These are phyloP conservation scores for Caenorhabditis angaria DNA, from an alignment of 2,888 invertebrate genomes.

Conservation along the genomic window DNA sequence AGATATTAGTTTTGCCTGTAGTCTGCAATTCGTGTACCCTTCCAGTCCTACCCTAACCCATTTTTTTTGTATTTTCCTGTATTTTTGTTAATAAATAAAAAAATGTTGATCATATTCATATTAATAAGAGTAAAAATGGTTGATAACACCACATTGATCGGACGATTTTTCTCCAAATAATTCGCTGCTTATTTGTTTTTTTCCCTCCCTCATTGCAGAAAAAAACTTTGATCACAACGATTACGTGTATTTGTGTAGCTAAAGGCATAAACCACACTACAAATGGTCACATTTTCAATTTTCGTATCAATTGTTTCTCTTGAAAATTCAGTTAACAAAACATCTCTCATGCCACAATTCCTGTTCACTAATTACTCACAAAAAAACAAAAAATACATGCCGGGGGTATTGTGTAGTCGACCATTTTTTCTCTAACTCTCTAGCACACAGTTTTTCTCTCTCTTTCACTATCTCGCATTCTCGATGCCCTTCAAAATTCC, in stretches of 20 bases:
- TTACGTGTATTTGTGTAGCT: neutral
- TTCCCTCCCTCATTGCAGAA: neutral
- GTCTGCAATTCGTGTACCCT: too few species aligned
- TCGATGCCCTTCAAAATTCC: conserved; percentile 3
- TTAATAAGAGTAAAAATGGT: neutral
- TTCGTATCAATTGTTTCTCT: too few species aligned
- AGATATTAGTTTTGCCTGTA: too few species aligned
- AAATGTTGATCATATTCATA: too few species aligned
- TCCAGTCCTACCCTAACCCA: too few species aligned
- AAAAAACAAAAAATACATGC: neutral
- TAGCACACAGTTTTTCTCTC: neutral
- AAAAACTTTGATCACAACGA: neutral
- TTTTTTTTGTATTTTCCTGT: neutral
- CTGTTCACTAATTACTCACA: too few species aligned
- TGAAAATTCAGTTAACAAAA: too few species aligned
- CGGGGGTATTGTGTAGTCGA: neutral
- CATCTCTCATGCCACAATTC: too few species aligned
- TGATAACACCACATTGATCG: neutral
- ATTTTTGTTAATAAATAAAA: neutral
- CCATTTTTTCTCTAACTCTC: neutral
- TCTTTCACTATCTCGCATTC: neutral
- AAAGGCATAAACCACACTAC: neutral
- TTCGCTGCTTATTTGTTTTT: neutral
- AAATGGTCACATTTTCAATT: neutral
- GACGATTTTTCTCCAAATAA: neutral